Evolutionary conservation across 2,797 vertebrate species (phyloP), one percentile per base, ranked within the genome.

Genomic region (Xerus rutilus): DNA sequence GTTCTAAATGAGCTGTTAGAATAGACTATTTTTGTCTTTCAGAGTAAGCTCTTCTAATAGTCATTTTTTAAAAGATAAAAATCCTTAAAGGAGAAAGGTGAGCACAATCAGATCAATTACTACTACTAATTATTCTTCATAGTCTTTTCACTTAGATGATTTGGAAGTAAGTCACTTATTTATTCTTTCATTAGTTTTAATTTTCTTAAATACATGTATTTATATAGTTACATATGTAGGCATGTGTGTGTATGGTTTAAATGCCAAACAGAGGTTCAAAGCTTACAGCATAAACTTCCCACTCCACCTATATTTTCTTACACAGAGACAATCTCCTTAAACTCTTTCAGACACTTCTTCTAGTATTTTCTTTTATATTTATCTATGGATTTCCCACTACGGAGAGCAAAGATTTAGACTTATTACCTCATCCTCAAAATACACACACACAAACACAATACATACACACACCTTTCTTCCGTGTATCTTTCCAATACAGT

Each of bases 1-100:
- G 93, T 97, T 86, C 93, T 95, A 97, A 97, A 97, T 0, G 30
- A 96, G 94, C 96, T 97, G 96, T 96, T 97, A 97, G 94, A 98
- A 97, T 76, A 98, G 85, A 77, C 93, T 95, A 84, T 97, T 97
- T 96, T 93, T 92, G 86, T 87, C 91, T 94, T 93, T 89, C 67
- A 64, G 84, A 94, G 64, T 93, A 96, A 96, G 74, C 59, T 94
- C 59, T 92, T 84, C 78, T 94, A 96, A 92, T 69, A 93, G 91
- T 88, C 89, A 69, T 83, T 93, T 96, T 94, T 93, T 93, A 25
- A 88, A 95, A 95, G 86, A 81, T 90, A 83, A 86, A 95, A 81
- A 18, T 78, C 81, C 69, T 93, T 93, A 76, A 85, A 92, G 32
- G 77, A 94, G 73, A 72, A 91, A 95, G 69, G 43, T 93, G 69